phyloP scores from a whole-genome alignment of 2,113 vertebrate genomes.

The Fregata magnificens region DNA sequence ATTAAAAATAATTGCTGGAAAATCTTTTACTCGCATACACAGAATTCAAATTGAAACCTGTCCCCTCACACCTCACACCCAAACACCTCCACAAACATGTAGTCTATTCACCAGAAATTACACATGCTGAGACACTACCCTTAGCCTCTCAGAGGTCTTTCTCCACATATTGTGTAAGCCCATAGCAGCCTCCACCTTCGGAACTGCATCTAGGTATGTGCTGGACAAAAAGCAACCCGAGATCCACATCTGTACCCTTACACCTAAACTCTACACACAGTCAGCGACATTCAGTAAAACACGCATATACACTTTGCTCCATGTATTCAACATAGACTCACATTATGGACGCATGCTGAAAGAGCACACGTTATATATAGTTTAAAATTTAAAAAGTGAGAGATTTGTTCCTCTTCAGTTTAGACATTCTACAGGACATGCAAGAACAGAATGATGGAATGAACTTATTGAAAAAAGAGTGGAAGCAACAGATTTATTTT shows the following conservation, averaged over 20 bases:
- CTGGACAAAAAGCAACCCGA: neutral
- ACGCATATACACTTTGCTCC: accelerated
- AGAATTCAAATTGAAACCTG: neutral
- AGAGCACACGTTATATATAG: accelerated
- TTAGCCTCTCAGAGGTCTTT: neutral
- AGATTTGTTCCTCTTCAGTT: neutral
- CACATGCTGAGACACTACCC: accelerated
- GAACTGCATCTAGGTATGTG: neutral
- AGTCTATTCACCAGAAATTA: neutral
- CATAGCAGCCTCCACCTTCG: neutral
- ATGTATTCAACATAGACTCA: neutral
- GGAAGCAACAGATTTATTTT: neutral
- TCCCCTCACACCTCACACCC: neutral
- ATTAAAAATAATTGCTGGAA: neutral
- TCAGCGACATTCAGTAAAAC: neutral
- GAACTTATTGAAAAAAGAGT: neutral
- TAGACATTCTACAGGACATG: neutral
- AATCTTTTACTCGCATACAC: neutral
- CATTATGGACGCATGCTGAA: accelerated
- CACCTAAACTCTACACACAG: accelerated
- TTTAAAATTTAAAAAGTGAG: neutral
- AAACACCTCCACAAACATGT: neutral
- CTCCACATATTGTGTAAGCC: neutral
- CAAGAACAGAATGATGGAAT: neutral
- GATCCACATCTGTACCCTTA: neutral